A percentile compares a stretch with the other conserved stretches of the same genome.
These are phyloP conservation scores for Eulemur rubriventer DNA, from an alignment of 2,797 vertebrate species.

Conservation along the genomic window DNA sequence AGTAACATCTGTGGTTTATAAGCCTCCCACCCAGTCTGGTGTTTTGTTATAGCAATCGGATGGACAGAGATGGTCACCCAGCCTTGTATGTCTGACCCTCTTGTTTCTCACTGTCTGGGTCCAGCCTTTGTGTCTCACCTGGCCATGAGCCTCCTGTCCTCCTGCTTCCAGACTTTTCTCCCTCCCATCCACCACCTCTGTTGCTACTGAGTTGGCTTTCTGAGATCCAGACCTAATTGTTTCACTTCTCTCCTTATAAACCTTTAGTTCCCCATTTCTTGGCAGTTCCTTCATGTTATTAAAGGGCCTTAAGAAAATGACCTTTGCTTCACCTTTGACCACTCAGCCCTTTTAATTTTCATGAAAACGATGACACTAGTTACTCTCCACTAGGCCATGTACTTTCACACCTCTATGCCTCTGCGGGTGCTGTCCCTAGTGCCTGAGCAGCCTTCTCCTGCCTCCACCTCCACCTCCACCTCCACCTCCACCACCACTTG, in stretches of 20 bases:
- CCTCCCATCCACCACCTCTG: background rate
- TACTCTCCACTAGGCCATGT: rapidly evolving
- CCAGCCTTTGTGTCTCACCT: background rate
- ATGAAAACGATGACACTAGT: rapidly evolving
- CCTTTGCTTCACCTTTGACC: background rate
- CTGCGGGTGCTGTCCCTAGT: background rate
- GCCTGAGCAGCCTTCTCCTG: too few relatives aligned
- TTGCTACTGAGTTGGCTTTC: background rate
- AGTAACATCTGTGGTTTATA: background rate
- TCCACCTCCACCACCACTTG: background rate
- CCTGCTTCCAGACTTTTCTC: background rate
- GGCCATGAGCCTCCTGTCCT: background rate
- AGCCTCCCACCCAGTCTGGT: background rate
- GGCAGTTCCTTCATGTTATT: background rate
- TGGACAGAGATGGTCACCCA: too few relatives aligned
- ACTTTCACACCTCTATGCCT: background rate
- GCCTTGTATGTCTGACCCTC: background rate
- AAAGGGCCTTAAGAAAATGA: background rate
- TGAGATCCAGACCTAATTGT: background rate
- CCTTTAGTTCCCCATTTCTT: background rate
- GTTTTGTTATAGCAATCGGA: background rate
- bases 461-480: background rate
- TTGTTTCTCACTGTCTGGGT: too few relatives aligned
- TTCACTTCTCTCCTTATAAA: background rate
- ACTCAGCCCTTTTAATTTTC: background rate